Evolutionary conservation across 1,140 invertebrate genomes (phyloP), one percentile per base, ranked within the genome.

Genomic region (Chionoecetes opilio): DNA sequence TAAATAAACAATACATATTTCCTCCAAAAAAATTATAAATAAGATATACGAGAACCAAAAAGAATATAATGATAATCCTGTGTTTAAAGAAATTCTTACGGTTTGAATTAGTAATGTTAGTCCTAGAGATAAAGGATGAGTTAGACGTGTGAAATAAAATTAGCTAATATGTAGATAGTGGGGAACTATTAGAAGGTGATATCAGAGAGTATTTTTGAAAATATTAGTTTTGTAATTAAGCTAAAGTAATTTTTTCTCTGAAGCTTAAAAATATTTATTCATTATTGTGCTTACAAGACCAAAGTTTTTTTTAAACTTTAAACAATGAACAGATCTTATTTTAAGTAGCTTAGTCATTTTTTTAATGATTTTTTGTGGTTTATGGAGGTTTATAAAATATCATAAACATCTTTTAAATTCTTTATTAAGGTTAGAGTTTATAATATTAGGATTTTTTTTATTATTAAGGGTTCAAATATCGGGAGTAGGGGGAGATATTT

Each of bases 391-490:
- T n/a, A n/a, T n/a, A n/a, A n/a, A n/a, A n/a, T n/a, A n/a, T n/a
- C n/a, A n/a, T n/a, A n/a, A n/a, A n/a, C n/a, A n/a, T n/a, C n/a
- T n/a, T n/a, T n/a, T n/a, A n/a, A n/a, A n/a, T n/a, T n/a, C n/a
- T n/a, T n/a, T n/a, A n/a, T n/a, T n/a, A n/a, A n/a, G n/a, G n/a
- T n/a, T n/a, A n/a, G n/a, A n/a, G n/a, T n/a, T n/a, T n/a, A n/a
- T n/a, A n/a, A 75, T 32, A 91, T 75, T 82, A 75, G 63, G 38
- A 41, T 75, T 91, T 34, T 38, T 38, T 75, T 32, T 11, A n/a
- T 92, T 92, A 82, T 82, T 92, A 37, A 82, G 91, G 8, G 34
- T 37, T n/a, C 14, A 92, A 26, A 82, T 82, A 35, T 32, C 26
- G 17, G 17, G 14, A 32, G 26, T 92, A 5, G 91, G 91, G 6